Evolutionary conservation across 2,888 invertebrate genomes (phyloP).

Genomic region (Eupsilia transversa): DNA sequence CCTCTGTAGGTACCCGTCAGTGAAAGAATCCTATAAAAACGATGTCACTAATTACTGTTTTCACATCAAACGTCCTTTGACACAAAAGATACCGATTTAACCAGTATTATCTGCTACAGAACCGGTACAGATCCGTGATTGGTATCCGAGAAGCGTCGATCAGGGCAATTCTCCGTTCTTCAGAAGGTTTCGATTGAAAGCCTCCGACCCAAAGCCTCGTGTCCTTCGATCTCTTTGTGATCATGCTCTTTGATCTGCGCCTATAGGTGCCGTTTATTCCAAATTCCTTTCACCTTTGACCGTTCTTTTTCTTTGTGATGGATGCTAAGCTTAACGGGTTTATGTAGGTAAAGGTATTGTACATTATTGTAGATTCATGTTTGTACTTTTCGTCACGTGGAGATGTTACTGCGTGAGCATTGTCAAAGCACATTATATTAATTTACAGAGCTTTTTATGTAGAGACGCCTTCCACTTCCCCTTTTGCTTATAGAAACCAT

Average conservation of each 20-base stretch:
- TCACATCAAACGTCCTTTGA: slow-evolving; percentile 47
- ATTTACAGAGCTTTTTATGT: neutral
- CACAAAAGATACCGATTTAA: slow-evolving; percentile 60
- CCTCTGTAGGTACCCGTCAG: neutral
- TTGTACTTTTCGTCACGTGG: neutral
- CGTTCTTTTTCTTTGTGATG: slow-evolving; percentile 73
- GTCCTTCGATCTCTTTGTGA: slow-evolving; percentile 77
- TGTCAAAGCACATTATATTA: neutral
- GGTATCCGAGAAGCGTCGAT: slow-evolving; percentile 63
- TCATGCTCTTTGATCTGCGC: slow-evolving; percentile 77
- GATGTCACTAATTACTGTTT: slow-evolving; percentile 35
- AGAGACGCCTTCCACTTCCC: neutral
- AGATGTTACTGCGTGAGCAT: neutral
- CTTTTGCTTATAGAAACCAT: neutral
- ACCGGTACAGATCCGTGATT: slow-evolving; percentile 57
- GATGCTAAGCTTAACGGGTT: slow-evolving; percentile 21
- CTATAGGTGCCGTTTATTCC: slow-evolving; percentile 74
- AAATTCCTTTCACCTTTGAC: slow-evolving; percentile 81
- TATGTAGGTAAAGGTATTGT: slow-evolving; percentile 4
- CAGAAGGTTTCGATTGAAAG: slow-evolving; percentile 65
- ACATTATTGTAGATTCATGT: neutral
- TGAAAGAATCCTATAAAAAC: slow-evolving; percentile 6
- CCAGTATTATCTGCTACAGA: slow-evolving; percentile 51
- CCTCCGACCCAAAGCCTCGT: slow-evolving; percentile 63
- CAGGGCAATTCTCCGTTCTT: slow-evolving; percentile 68